phyloP scores from a whole-genome alignment of 92 coral and sea anemone species.

The Bergia puertoricense region DNA sequence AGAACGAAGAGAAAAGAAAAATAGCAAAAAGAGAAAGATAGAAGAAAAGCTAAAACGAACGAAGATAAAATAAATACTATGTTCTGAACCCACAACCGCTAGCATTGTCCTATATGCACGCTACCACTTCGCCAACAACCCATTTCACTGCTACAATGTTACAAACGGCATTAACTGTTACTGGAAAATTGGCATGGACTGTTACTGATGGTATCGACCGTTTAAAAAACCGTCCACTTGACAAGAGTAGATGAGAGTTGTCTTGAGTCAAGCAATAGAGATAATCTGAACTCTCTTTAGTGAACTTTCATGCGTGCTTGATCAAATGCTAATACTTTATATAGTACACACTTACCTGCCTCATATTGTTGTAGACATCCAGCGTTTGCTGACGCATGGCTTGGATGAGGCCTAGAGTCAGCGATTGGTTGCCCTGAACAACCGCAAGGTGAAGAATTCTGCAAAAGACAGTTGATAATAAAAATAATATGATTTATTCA shows the following conservation, averaged over 20 bases:
- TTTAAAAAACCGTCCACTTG: neutral
- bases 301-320: neutral
- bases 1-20: no score
- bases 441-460: conserved; percentile 88
- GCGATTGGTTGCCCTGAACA: conserved; percentile 75
- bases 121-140: neutral
- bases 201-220: neutral
- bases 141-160: neutral
- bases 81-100: no score
- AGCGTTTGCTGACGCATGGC: conserved; percentile 70
- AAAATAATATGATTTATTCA: neutral
- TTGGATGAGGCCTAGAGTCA: conserved; percentile 62
- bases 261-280: neutral
- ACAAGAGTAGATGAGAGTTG: neutral
- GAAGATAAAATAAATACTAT: no score
- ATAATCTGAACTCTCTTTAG: neutral
- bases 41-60: no score
- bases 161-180: neutral
- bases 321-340: neutral
- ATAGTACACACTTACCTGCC: conserved; percentile 67
- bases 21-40: no score
- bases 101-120: neutral
- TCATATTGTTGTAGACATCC: conserved; percentile 77
- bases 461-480: neutral
- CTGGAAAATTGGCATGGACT: neutral